Evolutionary conservation across 2,113 vertebrate species (phyloP).

Genomic region (Lasiurus borealis): DNA sequence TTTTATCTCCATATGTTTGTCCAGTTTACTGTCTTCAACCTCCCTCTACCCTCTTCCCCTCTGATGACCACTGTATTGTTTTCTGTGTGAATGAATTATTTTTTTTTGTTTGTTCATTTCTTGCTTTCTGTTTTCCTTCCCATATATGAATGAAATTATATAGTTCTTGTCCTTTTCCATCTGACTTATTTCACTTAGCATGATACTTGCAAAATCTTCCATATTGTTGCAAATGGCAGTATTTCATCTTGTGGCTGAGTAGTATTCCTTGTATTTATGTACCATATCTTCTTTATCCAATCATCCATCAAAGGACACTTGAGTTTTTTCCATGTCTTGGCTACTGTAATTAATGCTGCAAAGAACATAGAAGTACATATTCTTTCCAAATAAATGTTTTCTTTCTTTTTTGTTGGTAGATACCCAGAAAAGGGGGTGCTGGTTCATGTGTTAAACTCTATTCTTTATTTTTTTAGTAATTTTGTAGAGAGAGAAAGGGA

Average conservation of each 20-base stretch:
- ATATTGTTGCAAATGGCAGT: not conserved
- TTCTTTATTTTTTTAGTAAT: not conserved
- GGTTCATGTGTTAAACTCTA: not conserved
- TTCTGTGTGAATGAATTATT: not conserved
- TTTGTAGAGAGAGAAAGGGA: too few relatives aligned
- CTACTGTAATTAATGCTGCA: not conserved
- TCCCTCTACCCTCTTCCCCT: not conserved
- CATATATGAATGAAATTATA: not conserved
- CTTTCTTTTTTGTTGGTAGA: not conserved
- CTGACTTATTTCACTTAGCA: not conserved
- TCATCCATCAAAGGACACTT: not conserved
- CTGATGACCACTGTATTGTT: not conserved
- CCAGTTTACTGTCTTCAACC: not conserved
- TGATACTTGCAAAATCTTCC: not conserved
- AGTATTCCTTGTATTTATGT: not conserved
- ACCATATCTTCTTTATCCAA: not conserved
- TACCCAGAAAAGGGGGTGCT: not conserved
- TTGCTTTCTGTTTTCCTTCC: not conserved
- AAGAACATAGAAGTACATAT: not conserved
- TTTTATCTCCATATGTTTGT: not conserved
- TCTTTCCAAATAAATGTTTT: not conserved
- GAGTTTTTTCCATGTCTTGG: not conserved
- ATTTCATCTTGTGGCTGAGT: not conserved
- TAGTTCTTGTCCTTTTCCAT: not conserved
- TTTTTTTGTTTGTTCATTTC: not conserved